Evolutionary conservation across 2,797 vertebrate species (phyloP).

Genomic region (Enteromius anoplus): DNA sequence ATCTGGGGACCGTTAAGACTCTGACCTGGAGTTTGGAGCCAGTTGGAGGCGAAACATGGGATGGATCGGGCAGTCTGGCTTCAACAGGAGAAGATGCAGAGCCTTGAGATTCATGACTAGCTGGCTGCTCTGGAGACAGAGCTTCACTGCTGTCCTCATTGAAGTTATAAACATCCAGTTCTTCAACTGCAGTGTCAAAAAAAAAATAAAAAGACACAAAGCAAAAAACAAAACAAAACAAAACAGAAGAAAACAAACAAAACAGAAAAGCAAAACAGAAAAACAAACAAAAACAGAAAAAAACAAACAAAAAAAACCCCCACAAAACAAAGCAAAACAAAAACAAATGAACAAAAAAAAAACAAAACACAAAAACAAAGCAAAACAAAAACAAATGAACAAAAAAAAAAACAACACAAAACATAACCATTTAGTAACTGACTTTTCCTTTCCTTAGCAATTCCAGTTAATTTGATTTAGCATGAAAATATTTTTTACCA

Average conservation of each 20-base stretch:
- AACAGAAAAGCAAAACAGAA: too few relatives aligned
- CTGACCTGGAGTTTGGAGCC: constrained; percentile 82
- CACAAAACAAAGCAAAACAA: background rate
- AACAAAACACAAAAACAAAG: background rate
- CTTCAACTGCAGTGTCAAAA: constrained; percentile 68
- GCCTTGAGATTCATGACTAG: constrained; percentile 86
- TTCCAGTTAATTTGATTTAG: background rate
- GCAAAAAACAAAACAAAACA: background rate
- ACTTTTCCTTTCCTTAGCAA: background rate
- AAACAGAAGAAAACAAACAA: background rate
- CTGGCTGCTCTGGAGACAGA: constrained; percentile 84
- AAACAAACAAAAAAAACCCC: background rate
- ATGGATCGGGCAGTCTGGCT: constrained; percentile 76
- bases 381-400: background rate
- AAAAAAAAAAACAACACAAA: background rate
- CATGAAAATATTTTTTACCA: constrained; percentile 74
- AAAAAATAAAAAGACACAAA: background rate
- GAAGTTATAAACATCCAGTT: constrained; percentile 87
- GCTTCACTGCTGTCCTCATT: constrained; percentile 92
- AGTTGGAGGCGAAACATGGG: constrained; percentile 70
- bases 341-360: too few relatives aligned
- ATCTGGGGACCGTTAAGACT: background rate
- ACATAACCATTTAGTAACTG: background rate
- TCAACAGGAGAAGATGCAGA: constrained; percentile 83
- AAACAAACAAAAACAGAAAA: background rate